Evolutionary conservation across 2,888 invertebrate species (phyloP).

Genomic region (Ormyrus labotus): DNA sequence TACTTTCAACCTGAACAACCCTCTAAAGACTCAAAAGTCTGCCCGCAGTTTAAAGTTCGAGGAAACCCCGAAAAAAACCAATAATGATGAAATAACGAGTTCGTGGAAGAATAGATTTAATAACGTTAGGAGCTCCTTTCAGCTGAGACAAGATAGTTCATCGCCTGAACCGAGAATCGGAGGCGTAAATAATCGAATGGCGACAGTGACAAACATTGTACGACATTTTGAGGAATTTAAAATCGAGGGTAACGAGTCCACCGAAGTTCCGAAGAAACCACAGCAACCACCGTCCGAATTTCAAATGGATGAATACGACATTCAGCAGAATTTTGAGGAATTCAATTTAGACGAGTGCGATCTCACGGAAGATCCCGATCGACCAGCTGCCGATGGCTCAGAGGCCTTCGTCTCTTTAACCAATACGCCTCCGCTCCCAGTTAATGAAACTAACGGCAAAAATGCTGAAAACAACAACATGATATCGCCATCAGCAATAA

Average conservation of each 20-base stretch:
- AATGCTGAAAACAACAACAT: constrained; percentile 2
- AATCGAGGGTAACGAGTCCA: constrained; percentile 67
- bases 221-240: constrained; percentile 74
- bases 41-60: constrained; percentile 67
- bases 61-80: constrained; percentile 60
- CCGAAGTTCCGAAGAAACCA: neutral
- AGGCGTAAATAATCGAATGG: constrained; percentile 36
- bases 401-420: constrained; percentile 63
- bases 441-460: neutral
- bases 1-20: too few relatives aligned
- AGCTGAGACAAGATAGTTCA: constrained; percentile 53
- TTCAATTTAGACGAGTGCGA: constrained; percentile 87
- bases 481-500: too few relatives aligned
- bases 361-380: constrained; percentile 73
- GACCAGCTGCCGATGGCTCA: constrained; percentile 71
- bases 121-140: constrained; percentile 66
- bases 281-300: constrained; percentile 56
- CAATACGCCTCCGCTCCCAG: too few relatives aligned
- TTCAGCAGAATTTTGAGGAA: constrained; percentile 87
- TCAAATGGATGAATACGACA: constrained; percentile 78
- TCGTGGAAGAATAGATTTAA: constrained; percentile 66
- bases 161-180: constrained; percentile 25
- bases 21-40: constrained; percentile 34
- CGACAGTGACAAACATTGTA: constrained; percentile 71
- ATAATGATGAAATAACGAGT: constrained; percentile 55